Base-by-base conservation (phyloP, 1,140 invertebrate species). In the Trigoniulus corallinus region DNA sequence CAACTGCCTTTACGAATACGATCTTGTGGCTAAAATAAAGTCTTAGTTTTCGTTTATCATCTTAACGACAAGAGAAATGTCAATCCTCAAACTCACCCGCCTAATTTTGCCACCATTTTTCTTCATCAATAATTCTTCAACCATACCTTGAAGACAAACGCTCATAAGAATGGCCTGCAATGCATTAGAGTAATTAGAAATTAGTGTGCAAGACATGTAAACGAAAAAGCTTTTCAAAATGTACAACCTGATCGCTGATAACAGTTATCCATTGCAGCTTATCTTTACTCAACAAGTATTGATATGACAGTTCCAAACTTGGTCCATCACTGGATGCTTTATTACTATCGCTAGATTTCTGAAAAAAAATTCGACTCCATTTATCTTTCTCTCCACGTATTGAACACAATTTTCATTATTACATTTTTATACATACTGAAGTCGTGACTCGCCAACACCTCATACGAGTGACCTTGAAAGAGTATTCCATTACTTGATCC, bases 371-470 rank as follows among this genome's bases (percentile, higher is more conserved):
- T 13, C 10, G 10, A 45, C 22, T 21, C 10, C 22, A n/a, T n/a
- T n/a, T n/a, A n/a, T n/a, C n/a, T n/a, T n/a, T n/a, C n/a, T n/a
- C n/a, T n/a, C n/a, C n/a, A n/a, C n/a, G n/a, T n/a, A n/a, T n/a
- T n/a, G n/a, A n/a, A n/a, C n/a, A n/a, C n/a, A n/a, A n/a, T n/a
- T n/a, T n/a, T n/a, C n/a, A n/a, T n/a, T n/a, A n/a, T n/a, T n/a
- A n/a, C n/a, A n/a, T n/a, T n/a, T n/a, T n/a, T n/a, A n/a, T n/a
- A n/a, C n/a, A 77, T 67, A 88, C 85, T 62, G 82, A 53, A 7
- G 64, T 88, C 22, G 84, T 92, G n/a, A 97, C 91, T 56, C 91
- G 74, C 93, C 93, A 97, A 59, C 91, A 94, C 56, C 85, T 76
- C 81, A 97, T 96, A 56, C 91, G 73, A 1, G 91, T 94, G 3